Conservation (phyloP, 2,113 vertebrate genomes). For the Baryphthengus martii region DNA sequence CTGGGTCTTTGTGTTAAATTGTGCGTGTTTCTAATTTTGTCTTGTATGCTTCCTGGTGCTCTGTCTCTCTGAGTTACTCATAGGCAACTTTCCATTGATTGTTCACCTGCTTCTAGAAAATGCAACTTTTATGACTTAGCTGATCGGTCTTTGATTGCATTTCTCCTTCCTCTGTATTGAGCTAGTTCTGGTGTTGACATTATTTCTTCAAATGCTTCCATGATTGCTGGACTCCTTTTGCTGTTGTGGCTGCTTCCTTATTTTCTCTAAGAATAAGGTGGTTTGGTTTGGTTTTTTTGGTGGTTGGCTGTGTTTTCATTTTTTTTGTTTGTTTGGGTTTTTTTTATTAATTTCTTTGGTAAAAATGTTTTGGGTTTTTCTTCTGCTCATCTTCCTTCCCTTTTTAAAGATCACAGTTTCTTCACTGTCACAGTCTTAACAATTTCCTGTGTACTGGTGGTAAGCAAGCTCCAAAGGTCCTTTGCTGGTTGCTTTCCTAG, state of each 20-base stretch:
- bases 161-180: background rate
- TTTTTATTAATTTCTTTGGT: background rate
- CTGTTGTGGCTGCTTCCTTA: background rate
- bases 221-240: background rate
- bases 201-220: background rate
- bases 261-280: background rate
- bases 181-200: background rate
- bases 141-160: background rate
- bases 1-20: background rate
- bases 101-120: background rate
- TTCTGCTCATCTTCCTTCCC: background rate
- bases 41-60: background rate
- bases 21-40: background rate
- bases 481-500: background rate
- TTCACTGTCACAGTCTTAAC: background rate
- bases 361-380: background rate
- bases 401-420: background rate
- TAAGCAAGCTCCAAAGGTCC: background rate
- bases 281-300: background rate
- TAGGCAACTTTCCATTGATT: background rate
- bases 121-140: background rate
- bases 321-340: background rate
- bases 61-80: accelerated
- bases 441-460: background rate
- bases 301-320: background rate